Base-by-base conservation (phyloP, 2,113 vertebrate species). In the Cyanoderma ruficeps region DNA sequence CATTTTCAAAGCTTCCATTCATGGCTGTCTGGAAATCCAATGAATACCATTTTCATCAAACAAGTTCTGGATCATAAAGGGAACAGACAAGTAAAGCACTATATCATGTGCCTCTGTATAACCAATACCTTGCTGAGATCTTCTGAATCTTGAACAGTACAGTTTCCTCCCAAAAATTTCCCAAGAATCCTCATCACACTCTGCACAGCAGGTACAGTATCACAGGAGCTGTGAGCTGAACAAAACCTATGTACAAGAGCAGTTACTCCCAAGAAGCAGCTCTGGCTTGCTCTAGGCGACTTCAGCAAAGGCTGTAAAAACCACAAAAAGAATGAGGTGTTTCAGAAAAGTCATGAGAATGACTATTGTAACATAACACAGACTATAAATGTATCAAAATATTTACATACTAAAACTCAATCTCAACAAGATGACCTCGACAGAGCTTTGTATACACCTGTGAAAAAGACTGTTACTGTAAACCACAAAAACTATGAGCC, bases 191-290 rank as follows among this genome's bases (percentile, higher is more conserved):
- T 95, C 75, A 98, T 72, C 17, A 98, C 94, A 39, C 74, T 93
- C 93, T 98, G 87, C n/a, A 99, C 97, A n/a, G 98, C 98, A 50
- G 98, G 96, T 13, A 98, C 89, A 17, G 33, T 76, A 46, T 37
- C 92, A 67, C 99, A 99, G 52, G 96, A 93, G 20, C n/a, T 67
- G 4, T 63, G 85, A 77, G 41, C 91, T 41, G 90, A 97, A 83
- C 99, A 99, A 93, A 99, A 93, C 42, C 97, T 97, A 69, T 99
- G 94, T 39, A 98, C 64, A 39, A 99, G 96, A 65, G 98, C 97
- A 7, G 98, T 98, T 69, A 98, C 81, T 52, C 96, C 97, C 53
- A 99, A 94, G 83, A 98, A 96, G 12, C 97, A 96, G 47, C 98
- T 98, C 55, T 97, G 91, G 42, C 95, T 96, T 57, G 98, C 57